These are phyloP conservation scores for Pogoniulus pusillus DNA, from an alignment of 2,797 vertebrate genomes.

Conservation along the genomic window DNA sequence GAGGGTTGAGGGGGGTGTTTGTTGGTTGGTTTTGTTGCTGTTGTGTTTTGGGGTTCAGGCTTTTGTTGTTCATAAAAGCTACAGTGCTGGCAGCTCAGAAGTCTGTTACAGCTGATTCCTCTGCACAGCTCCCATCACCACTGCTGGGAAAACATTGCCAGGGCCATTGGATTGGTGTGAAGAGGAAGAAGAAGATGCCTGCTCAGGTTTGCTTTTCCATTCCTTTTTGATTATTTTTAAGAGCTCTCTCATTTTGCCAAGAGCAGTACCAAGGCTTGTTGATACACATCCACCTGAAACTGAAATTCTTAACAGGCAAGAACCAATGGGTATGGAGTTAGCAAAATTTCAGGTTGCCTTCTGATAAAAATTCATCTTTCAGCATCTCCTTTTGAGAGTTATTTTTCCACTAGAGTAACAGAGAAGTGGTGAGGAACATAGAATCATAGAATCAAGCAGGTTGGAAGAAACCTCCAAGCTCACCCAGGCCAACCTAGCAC, in stretches of 20 bases:
- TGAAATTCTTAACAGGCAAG: not conserved
- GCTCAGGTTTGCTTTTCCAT: not conserved
- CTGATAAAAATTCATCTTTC: slow-evolving; percentile 33
- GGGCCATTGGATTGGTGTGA: not conserved
- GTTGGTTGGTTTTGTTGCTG: no score
- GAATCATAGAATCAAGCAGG: no score
- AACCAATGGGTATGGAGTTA: not conserved
- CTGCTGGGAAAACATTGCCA: not conserved
- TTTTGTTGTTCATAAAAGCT: not conserved
- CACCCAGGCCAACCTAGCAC: no score
- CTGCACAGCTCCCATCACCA: not conserved
- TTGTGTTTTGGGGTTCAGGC: not conserved
- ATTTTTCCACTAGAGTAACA: not conserved
- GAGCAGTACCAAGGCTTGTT: slow-evolving; percentile 14
- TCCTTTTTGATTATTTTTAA: not conserved
- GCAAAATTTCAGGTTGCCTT: not conserved
- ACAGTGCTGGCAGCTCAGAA: not conserved
- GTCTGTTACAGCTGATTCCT: not conserved
- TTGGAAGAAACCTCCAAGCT: no score
- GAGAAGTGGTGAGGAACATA: not conserved
- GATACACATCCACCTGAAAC: slow-evolving; percentile 8
- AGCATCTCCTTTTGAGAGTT: not conserved
- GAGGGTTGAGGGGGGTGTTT: no score
- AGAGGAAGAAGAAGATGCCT: not conserved
- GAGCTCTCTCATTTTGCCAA: not conserved